These are phyloP conservation scores for Sibirionetta formosa DNA, from an alignment of 2,797 vertebrate species.

Conservation along the genomic window DNA sequence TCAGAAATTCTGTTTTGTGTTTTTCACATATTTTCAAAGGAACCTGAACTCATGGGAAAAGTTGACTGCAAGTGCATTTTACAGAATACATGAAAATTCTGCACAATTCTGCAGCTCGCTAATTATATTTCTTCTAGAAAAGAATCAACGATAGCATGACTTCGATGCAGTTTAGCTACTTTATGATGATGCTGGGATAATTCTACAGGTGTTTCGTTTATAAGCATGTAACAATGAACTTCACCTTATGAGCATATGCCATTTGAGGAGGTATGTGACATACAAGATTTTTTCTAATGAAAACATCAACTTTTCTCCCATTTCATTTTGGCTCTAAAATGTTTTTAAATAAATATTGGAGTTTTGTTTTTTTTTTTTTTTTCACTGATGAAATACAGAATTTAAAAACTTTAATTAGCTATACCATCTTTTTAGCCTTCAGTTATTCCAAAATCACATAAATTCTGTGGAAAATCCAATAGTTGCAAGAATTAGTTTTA, in stretches of 20 bases:
- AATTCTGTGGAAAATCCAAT: background rate
- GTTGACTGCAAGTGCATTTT: background rate
- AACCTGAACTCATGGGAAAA: accelerated
- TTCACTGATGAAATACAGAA: background rate
- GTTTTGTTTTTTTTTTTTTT: background rate
- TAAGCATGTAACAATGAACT: background rate
- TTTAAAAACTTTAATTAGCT: background rate
- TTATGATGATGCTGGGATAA: background rate
- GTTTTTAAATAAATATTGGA: background rate
- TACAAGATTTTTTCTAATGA: background rate
- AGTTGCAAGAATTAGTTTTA: background rate
- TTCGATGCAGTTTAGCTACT: background rate
- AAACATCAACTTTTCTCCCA: background rate
- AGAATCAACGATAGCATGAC: background rate
- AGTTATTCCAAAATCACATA: background rate
- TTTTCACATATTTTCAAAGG: background rate
- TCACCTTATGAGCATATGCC: background rate
- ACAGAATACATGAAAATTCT: background rate
- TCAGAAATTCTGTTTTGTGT: background rate
- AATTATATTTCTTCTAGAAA: background rate
- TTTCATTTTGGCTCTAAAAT: constrained; percentile 16
- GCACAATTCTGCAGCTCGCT: background rate
- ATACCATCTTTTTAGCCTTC: background rate
- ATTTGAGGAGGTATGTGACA: background rate
- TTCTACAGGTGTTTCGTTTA: background rate